phyloP scores from a whole-genome alignment of 1,140 invertebrate species.

The Achatina immaculata region DNA sequence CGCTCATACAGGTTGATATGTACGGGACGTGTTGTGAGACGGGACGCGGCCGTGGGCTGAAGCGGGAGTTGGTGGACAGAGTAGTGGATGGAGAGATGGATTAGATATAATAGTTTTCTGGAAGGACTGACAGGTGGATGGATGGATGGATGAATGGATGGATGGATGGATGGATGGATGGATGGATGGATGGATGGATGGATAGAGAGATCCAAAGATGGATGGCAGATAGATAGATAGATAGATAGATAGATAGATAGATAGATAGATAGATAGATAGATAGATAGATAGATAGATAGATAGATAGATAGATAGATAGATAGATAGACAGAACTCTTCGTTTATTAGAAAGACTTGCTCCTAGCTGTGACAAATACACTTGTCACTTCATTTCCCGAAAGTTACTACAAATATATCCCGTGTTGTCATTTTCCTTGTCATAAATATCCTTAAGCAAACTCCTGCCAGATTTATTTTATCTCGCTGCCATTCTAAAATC shows the following conservation, averaged over 20 bases:
- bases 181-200: conserved; percentile 4
- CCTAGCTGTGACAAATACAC: too few species aligned
- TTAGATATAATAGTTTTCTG: too few species aligned
- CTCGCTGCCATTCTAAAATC: not conserved
- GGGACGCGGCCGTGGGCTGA: too few species aligned
- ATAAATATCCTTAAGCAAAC: not conserved
- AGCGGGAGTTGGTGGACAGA: too few species aligned
- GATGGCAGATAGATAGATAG: conserved; percentile 1
- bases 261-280: conserved; percentile 7
- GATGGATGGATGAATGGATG: conserved; percentile 1
- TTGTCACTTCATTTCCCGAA: too few species aligned
- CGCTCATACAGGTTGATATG: too few species aligned
- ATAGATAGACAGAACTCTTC: not conserved
- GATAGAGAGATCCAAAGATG: conserved; percentile 8
- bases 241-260: conserved; percentile 14
- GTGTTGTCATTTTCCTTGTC: not conserved
- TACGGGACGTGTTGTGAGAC: too few species aligned
- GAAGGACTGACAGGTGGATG: conserved; percentile 17
- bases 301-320: not conserved
- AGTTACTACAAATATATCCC: too few species aligned
- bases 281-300: conserved; percentile 9
- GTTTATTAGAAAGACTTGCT: too few species aligned
- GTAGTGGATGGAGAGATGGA: too few species aligned
- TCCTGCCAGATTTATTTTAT: not conserved
- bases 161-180: not conserved